Evolutionary conservation across 2,888 invertebrate species (phyloP).

Genomic region (Sclerodermus sp.): DNA sequence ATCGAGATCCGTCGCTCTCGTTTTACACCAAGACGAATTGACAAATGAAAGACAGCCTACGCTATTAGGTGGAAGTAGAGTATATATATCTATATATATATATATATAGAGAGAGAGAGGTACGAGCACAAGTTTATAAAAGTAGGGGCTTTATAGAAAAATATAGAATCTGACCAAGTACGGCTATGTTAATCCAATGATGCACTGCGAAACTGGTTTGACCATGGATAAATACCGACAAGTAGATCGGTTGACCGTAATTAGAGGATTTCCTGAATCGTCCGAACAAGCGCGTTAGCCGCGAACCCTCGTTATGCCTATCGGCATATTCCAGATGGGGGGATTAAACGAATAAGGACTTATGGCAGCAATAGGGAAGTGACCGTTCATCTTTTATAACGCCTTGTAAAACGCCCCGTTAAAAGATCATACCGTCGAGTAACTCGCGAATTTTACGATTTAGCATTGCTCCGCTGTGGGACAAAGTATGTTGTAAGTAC

Average conservation of each 20-base stretch:
- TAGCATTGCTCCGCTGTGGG: no score
- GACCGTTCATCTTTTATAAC: constrained; percentile 35
- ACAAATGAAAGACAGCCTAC: no score
- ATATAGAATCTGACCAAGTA: not conserved
- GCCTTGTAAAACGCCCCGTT: constrained; percentile 33
- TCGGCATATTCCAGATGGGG: no score
- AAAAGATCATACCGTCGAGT: constrained; percentile 25
- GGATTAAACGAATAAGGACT: constrained; percentile 29
- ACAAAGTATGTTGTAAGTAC: no score
- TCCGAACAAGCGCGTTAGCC: constrained; percentile 18
- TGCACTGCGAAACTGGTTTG: constrained; percentile 12
- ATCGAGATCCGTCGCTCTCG: constrained; percentile 1
- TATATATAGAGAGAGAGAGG: no score
- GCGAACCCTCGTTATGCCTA: constrained; percentile 22
- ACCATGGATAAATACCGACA: constrained; percentile 1
- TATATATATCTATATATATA: no score
- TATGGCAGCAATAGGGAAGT: constrained; percentile 36
- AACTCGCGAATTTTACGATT: no score
- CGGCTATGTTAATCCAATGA: not conserved
- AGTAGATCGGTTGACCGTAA: constrained; percentile 8
- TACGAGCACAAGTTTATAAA: no score
- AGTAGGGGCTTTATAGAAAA: no score
- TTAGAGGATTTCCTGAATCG: constrained; percentile 22
- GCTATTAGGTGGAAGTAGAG: no score
- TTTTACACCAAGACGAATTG: no score